These are phyloP conservation scores for Gymnoscopelus braueri DNA, from an alignment of 2,797 vertebrate species.

Conservation along the genomic window DNA sequence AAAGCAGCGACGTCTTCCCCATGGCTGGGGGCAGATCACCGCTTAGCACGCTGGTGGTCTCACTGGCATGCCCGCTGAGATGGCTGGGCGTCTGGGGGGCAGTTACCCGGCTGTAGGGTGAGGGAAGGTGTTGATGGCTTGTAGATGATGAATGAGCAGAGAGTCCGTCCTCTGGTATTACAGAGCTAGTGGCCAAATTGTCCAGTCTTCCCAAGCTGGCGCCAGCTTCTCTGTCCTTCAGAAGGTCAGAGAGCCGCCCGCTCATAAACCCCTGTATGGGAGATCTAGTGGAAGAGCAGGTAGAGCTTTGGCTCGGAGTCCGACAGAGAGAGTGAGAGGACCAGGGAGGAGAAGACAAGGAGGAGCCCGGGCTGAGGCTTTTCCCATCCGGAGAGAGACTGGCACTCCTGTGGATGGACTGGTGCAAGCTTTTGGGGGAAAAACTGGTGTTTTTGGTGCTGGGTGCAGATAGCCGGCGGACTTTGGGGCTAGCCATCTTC, in stretches of 20 bases:
- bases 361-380: constrained; percentile 73
- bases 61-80: constrained; percentile 89
- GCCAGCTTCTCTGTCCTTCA: constrained; percentile 76
- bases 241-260: constrained; percentile 91
- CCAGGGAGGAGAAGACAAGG: constrained; percentile 78
- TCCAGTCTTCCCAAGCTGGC: constrained; percentile 79
- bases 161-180: constrained; percentile 68
- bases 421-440: constrained; percentile 87
- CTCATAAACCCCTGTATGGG: constrained; percentile 87
- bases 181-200: constrained; percentile 54
- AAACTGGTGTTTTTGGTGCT: constrained; percentile 89
- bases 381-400: constrained; percentile 87
- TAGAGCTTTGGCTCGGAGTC: constrained; percentile 85
- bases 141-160: background rate
- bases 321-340: constrained; percentile 90
- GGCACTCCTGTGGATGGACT: constrained; percentile 87
- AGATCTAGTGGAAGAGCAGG: constrained; percentile 86
- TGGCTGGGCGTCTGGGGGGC: constrained; percentile 88
- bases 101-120: constrained; percentile 94
- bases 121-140: constrained; percentile 78
- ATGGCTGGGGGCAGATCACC: constrained; percentile 95
- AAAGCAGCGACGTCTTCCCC: constrained; percentile 95
- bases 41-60: constrained; percentile 93
- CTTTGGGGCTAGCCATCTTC: constrained; percentile 88
- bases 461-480: constrained; percentile 87